Evolutionary conservation across 2,888 invertebrate genomes (phyloP).

Genomic region (Actias luna): DNA sequence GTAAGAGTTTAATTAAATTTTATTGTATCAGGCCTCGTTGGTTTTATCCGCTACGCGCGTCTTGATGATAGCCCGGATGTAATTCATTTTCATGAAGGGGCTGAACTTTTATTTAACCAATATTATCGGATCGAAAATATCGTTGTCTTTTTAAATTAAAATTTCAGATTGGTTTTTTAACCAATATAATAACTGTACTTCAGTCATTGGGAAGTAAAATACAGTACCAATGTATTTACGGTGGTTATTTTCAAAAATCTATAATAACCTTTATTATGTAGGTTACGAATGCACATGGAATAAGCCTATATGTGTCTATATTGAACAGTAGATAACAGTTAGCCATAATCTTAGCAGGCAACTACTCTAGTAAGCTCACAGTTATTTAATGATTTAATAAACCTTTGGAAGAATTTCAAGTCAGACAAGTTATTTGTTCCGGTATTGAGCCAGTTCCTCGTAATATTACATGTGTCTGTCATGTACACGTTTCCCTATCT

Average conservation of each 20-base stretch:
- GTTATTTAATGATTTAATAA: no score
- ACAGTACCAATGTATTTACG: neutral
- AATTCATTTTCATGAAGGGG: neutral
- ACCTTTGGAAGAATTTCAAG: no score
- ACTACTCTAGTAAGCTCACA: no score
- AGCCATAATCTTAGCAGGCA: no score
- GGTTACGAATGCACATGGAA: no score
- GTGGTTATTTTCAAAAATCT: neutral
- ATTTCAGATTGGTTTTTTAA: neutral
- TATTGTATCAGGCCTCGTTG: neutral
- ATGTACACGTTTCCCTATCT: no score
- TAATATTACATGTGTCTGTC: no score
- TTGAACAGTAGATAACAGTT: no score
- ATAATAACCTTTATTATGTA: no score
- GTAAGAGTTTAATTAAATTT: conserved; percentile 3
- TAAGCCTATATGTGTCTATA: no score
- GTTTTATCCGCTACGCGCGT: neutral
- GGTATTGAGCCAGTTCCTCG: no score
- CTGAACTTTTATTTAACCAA: neutral
- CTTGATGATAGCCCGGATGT: neutral
- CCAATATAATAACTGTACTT: neutral
- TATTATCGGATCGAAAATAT: neutral
- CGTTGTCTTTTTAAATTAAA: neutral
- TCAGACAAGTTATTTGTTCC: no score
- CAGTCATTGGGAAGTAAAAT: neutral